Conservation (phyloP, 2,797 vertebrate genomes). For the Anisognathus igniventris region DNA sequence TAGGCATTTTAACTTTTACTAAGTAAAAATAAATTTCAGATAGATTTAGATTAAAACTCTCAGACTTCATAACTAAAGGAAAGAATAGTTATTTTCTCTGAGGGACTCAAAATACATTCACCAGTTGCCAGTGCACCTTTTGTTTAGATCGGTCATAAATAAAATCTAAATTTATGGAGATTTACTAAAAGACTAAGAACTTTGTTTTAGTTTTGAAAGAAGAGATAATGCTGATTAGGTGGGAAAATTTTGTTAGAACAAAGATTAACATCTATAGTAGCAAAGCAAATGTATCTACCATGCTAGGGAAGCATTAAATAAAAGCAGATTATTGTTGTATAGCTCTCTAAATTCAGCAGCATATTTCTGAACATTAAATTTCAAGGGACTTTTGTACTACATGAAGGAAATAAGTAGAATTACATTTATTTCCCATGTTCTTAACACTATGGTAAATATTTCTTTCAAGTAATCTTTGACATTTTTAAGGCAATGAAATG, state of each 20-base stretch:
- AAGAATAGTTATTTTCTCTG: neutral
- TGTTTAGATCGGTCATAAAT: neutral
- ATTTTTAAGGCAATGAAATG: neutral
- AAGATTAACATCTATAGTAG: neutral
- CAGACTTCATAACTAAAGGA: neutral
- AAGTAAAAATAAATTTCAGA: neutral
- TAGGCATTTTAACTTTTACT: neutral
- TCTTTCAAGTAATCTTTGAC: neutral
- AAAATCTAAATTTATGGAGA: neutral
- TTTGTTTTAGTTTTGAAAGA: neutral
- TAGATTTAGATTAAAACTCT: neutral
- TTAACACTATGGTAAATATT: neutral
- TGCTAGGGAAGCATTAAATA: neutral
- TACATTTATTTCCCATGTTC: neutral
- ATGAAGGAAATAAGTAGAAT: neutral
- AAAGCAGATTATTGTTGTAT: neutral
- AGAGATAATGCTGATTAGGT: neutral
- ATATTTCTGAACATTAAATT: neutral
- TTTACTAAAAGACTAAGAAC: neutral
- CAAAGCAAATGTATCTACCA: neutral
- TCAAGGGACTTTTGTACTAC: neutral
- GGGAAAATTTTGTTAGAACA: neutral
- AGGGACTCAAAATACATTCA: neutral
- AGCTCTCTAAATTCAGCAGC: neutral
- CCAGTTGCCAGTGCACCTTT: neutral